These are phyloP conservation scores for Arremon aurantiirostris DNA, from an alignment of 2,797 vertebrate genomes.

Conservation along the genomic window DNA sequence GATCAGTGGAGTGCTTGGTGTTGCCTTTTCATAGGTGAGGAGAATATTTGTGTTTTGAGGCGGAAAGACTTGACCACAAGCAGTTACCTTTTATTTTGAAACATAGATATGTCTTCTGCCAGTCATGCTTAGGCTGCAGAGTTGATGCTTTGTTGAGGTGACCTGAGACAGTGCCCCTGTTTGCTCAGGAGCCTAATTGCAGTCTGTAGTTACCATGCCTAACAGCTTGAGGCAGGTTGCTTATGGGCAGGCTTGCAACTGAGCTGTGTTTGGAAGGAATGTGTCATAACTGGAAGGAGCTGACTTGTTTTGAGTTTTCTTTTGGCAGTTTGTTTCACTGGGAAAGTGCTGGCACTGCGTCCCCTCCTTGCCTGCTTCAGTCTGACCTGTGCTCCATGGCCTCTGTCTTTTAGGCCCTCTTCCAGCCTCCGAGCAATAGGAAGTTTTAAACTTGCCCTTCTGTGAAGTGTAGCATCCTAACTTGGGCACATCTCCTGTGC, in stretches of 20 bases:
- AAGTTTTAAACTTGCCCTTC: neutral
- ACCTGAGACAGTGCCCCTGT: neutral
- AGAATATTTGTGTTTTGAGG: neutral
- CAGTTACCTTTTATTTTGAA: neutral
- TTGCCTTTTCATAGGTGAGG: neutral
- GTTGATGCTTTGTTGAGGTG: neutral
- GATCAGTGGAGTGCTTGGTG: neutral
- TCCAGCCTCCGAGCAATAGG: neutral
- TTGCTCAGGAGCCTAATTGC: neutral
- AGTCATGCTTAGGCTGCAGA: neutral
- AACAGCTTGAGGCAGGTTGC: neutral
- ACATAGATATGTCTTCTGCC: neutral
- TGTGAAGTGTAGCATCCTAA: neutral
- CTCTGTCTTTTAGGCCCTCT: neutral
- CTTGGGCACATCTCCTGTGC: neutral
- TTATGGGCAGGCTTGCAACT: neutral
- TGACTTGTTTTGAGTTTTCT: neutral
- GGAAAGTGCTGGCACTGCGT: neutral
- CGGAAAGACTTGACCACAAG: neutral
- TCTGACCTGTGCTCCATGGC: neutral
- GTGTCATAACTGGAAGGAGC: neutral
- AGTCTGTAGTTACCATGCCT: neutral
- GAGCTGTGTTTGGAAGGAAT: neutral
- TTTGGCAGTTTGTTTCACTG: neutral
- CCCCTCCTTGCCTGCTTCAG: neutral